phyloP scores from a whole-genome alignment of 2,888 invertebrate species.

The Drosophila longiperda region DNA sequence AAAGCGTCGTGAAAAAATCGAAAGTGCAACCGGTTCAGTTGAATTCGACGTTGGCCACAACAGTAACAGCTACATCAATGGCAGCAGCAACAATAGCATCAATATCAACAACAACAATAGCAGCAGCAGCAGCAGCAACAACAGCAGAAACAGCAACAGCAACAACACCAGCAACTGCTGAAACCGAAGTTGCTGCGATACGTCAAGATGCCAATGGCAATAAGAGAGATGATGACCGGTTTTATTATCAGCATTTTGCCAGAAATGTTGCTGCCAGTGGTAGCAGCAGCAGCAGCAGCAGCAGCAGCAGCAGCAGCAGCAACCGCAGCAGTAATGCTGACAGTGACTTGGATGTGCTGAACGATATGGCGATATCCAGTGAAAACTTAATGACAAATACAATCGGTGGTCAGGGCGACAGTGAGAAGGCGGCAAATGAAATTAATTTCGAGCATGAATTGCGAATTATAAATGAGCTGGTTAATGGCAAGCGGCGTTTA shows the following conservation, averaged over 20 bases:
- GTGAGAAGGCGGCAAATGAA: slow-evolving; percentile 64
- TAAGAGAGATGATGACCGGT: slow-evolving; percentile 73
- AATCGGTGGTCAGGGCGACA: slow-evolving; percentile 53
- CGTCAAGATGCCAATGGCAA: slow-evolving; percentile 52
- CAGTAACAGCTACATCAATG: slow-evolving; percentile 23
- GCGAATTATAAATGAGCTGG: slow-evolving; percentile 82
- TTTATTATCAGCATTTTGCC: slow-evolving; percentile 73
- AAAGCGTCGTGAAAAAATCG: slow-evolving; percentile 76
- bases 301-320: slow-evolving; percentile 22
- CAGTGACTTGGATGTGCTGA: slow-evolving; percentile 50
- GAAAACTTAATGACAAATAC: slow-evolving; percentile 75
- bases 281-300: slow-evolving; percentile 28
- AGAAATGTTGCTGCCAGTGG: slow-evolving; percentile 40
- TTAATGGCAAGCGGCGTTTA: slow-evolving; percentile 72
- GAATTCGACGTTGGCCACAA: slow-evolving; percentile 21
- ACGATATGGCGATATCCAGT: slow-evolving; percentile 49
- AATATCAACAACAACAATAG: slow-evolving; percentile 24
- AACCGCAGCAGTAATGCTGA: slow-evolving; percentile 30
- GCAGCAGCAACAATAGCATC: slow-evolving; percentile 36
- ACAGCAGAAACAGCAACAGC: slow-evolving; percentile 31
- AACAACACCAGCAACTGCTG: slow-evolving; percentile 39
- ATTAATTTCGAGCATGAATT: slow-evolving; percentile 78
- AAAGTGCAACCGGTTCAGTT: slow-evolving; percentile 82
- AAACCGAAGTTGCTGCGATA: slow-evolving; percentile 48
- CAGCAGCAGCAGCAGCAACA: slow-evolving; percentile 17